A percentile compares a stretch with the other conserved stretches of the same genome.
Evolutionary conservation across 2,888 invertebrate species (phyloP).

Genomic region (Drosophila pseudotakahashii): DNA sequence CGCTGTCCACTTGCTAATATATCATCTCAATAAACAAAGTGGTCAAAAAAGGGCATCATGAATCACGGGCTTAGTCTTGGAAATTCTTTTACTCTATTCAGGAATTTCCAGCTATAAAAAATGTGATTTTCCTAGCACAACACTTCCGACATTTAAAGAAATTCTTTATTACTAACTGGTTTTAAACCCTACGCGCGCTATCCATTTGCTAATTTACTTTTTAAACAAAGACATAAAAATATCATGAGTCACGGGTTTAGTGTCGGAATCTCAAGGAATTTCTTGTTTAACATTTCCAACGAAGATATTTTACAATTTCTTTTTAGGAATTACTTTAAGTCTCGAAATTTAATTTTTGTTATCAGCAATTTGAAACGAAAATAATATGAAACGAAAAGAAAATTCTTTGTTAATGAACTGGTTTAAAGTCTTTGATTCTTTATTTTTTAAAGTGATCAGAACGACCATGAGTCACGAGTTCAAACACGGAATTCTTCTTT

Average conservation of each 20-base stretch:
- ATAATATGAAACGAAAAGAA: too few species aligned
- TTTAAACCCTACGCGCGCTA: background rate
- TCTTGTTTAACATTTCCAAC: too few species aligned
- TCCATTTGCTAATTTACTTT: too few species aligned
- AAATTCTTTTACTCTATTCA: background rate
- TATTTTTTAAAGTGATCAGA: too few species aligned
- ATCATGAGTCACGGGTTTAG: too few species aligned
- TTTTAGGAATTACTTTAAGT: too few species aligned
- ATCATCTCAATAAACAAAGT: background rate
- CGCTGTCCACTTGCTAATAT: background rate
- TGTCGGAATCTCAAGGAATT: too few species aligned
- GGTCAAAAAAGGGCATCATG: slow-evolving; percentile 1
- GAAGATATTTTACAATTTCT: too few species aligned
- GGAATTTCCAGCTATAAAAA: slow-evolving; percentile 2
- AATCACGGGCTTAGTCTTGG: slow-evolving; percentile 10
- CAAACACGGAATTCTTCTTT: background rate
- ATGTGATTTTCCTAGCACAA: background rate
- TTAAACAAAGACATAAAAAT: background rate
- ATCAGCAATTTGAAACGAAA: too few species aligned
- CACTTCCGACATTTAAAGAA: background rate
- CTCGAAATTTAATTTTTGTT: too few species aligned
- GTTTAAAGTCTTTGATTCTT: too few species aligned
- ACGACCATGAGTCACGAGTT: background rate
- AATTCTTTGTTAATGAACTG: too few species aligned
- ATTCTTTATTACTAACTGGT: background rate